These are phyloP conservation scores for Lumbricus terrestris DNA, from an alignment of 2,888 invertebrate species.

Conservation along the genomic window DNA sequence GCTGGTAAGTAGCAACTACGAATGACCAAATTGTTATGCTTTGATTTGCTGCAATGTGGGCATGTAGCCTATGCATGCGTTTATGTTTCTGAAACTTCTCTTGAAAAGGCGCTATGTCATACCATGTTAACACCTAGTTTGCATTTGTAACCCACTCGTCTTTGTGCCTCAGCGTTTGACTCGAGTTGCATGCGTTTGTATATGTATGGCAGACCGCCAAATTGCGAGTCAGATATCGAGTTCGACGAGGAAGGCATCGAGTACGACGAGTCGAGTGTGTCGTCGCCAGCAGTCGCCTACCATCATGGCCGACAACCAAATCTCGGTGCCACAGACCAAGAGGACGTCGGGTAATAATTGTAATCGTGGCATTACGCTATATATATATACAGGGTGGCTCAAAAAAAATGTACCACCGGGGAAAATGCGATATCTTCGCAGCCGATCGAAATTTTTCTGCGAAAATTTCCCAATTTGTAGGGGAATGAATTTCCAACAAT, in stretches of 20 bases:
- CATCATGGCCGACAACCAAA: neutral
- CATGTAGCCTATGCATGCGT: neutral
- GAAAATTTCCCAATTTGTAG: no score
- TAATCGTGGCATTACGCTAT: neutral
- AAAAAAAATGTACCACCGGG: no score
- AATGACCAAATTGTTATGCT: no score
- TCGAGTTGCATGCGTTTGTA: neutral
- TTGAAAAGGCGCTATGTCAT: neutral
- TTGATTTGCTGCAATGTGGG: neutral
- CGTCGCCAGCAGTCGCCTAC: neutral
- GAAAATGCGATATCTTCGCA: no score
- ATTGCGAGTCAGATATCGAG: conserved; percentile 13
- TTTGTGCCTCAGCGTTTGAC: no score
- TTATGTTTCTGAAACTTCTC: neutral
- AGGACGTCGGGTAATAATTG: conserved; percentile 8
- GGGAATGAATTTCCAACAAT: no score
- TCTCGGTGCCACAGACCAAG: neutral
- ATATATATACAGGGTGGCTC: no score
- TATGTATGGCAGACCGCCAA: neutral
- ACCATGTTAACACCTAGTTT: neutral
- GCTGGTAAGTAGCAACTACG: no score
- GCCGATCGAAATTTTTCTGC: no score
- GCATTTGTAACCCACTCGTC: no score
- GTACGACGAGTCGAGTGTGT: neutral
- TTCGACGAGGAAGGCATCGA: neutral